Evolutionary conservation across 2,888 invertebrate genomes (phyloP).

Genomic region (Dermolepida albohirtum): DNA sequence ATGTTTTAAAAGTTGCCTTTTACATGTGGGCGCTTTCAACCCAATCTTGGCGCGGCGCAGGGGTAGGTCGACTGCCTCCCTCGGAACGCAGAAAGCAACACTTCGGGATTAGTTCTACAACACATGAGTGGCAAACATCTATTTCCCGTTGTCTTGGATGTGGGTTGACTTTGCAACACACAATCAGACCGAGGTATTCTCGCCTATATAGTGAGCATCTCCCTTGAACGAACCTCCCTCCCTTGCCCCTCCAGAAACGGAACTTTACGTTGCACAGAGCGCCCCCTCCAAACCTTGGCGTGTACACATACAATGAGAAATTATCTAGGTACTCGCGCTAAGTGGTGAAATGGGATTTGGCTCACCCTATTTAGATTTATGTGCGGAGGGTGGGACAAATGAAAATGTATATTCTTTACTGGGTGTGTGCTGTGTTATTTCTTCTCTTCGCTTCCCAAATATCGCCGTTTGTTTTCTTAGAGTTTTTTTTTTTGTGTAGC

Average conservation of each 20-base stretch:
- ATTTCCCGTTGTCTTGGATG: constrained; percentile 41
- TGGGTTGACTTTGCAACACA: constrained; percentile 36
- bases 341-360: constrained; percentile 58
- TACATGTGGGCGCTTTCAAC: constrained; percentile 26
- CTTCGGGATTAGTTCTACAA: constrained; percentile 31
- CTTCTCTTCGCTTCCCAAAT: constrained; percentile 4
- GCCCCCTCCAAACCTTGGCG: constrained; percentile 42
- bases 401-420: constrained; percentile 54
- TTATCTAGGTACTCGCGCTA: constrained; percentile 57
- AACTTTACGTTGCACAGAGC: constrained; percentile 26
- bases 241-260: constrained; percentile 3
- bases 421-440: constrained; percentile 13
- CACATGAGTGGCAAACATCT: constrained; percentile 40
- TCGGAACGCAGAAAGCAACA: constrained; percentile 9
- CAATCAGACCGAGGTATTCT: constrained; percentile 21
- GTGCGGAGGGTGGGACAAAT: constrained; percentile 53
- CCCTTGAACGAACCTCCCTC: constrained; percentile 1
- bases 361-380: constrained; percentile 57
- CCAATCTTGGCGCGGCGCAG: too few relatives aligned
- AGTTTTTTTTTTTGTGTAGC: constrained; percentile 13
- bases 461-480: constrained; percentile 22
- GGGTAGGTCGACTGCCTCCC: neutral
- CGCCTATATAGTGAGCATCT: constrained; percentile 4
- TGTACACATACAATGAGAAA: constrained; percentile 55
- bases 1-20: constrained; percentile 36